phyloP scores from a whole-genome alignment of 1,140 invertebrate species.

The Atta colombica region DNA sequence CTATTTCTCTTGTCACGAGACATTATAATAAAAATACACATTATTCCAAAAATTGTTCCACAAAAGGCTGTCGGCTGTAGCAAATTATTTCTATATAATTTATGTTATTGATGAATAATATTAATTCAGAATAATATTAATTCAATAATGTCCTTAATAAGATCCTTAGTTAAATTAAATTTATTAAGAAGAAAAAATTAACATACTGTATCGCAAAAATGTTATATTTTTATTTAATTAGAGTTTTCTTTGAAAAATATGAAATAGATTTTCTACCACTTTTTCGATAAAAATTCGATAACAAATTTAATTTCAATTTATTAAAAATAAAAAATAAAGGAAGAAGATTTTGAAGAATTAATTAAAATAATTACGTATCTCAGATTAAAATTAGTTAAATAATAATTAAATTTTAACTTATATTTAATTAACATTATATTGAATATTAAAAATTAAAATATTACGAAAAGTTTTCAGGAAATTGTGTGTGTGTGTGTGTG shows the following conservation, averaged over 20 bases:
- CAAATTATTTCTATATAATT: constrained; percentile 28
- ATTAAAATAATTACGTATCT: neutral
- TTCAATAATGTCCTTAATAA: neutral
- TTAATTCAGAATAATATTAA: no score
- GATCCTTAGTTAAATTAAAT: neutral
- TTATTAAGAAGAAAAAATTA: neutral
- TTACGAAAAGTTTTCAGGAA: neutral
- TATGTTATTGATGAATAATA: neutral
- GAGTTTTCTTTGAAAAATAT: neutral
- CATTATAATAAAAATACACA: constrained; percentile 10
- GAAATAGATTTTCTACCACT: neutral
- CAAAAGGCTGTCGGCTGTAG: neutral
- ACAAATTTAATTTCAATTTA: neutral
- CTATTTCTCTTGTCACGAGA: neutral
- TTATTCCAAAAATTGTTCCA: no score
- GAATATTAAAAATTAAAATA: neutral
- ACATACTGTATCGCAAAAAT: neutral
- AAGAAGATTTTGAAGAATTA: neutral
- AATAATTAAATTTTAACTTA: neutral
- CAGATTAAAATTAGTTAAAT: neutral
- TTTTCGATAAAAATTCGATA: neutral
- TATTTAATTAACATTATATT: neutral
- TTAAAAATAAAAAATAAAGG: neutral
- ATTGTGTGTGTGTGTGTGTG: no score
- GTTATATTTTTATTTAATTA: neutral